Evolutionary conservation across 30 jellyfish, hydroid and myxozoan genomes (phyloP), one percentile per base, ranked within the genome.

Genomic region (Aurelia aurita complex sp. Pacific): DNA sequence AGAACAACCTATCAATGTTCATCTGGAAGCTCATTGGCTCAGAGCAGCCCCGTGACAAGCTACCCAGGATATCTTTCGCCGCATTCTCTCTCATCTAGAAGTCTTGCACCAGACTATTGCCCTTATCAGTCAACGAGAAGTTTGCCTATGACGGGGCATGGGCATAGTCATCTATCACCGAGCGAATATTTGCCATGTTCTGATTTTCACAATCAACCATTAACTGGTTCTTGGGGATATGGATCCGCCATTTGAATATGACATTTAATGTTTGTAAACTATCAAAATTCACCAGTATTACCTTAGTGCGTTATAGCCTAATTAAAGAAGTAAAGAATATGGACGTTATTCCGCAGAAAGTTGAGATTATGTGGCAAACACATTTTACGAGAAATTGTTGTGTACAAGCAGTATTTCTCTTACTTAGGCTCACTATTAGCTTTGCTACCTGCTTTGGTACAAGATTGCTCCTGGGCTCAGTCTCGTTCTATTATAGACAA

Each of bases 111-210:
- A 2, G 97, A 89, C 16, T 89, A 73, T 36, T 89, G 97, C 60
- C 97, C 97, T 8, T 89, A 89, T 85, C 97, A 89, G 81, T 73
- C 97, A n/a, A 54, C 97, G n/a, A 80, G 88, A 57, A 80, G 90
- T 17, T 77, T 89, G 19, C 85, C 89, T 8, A 59, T 89, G 75
- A 63, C 82, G 29, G 51, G 85, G 15, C 97, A 89, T 81, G 87
- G 81, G 9, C 97, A 89, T 50, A 62, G 89, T 42, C 91, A 89
- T 50, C 67, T 77, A 54, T 75, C 92, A 42, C 89, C 90, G n/a
- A 67, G 85, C 43, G 97, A 89, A 18, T 89, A 77, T 50, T 82
- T 80, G 13, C 97, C 90, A 32, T 89, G 97, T 55, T 74, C 97
- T 38, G 97, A 89, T 59, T 89, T 80, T 57, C 97, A 89, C 60